These are phyloP conservation scores for Buathra laborator DNA, from an alignment of 2,888 invertebrate species.

Conservation along the genomic window DNA sequence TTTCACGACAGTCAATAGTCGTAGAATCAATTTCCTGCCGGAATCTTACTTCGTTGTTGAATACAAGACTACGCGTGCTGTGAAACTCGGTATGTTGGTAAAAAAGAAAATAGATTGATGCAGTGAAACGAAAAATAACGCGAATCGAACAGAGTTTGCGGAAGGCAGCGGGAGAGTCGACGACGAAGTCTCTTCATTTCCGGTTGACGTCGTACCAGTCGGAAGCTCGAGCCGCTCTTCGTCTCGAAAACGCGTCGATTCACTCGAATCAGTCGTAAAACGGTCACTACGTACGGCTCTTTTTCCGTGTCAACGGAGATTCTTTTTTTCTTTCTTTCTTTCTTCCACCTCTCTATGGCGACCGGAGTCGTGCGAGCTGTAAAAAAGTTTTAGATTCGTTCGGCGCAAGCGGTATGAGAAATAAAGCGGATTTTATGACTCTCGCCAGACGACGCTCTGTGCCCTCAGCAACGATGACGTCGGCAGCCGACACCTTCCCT, in stretches of 20 bases:
- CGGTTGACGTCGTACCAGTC: constrained; percentile 18
- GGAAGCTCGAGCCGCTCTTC: constrained; percentile 26
- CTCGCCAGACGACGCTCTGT: not conserved
- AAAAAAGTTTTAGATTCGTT: not conserved
- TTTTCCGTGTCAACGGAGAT: not conserved
- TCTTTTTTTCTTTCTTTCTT: not conserved
- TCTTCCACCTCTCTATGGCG: not conserved
- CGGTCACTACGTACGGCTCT: not conserved
- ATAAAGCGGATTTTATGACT: not conserved
- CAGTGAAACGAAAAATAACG: not conserved
- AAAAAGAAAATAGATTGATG: not conserved
- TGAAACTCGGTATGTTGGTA: not conserved
- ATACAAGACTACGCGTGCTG: not conserved
- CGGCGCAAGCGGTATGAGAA: not conserved
- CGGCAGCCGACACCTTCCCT: not conserved
- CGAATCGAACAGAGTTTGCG: not conserved
- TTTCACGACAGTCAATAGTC: not conserved
- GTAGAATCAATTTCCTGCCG: constrained; percentile 4
- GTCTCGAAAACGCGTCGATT: constrained; percentile 14
- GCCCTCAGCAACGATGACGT: not conserved
- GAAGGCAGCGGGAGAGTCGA: not conserved
- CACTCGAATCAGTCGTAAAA: constrained; percentile 38
- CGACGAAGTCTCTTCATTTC: constrained; percentile 42
- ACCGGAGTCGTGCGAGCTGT: not conserved
- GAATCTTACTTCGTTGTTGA: not conserved